Conservation (phyloP, 1,140 invertebrate genomes). For the Varroa destructor region DNA sequence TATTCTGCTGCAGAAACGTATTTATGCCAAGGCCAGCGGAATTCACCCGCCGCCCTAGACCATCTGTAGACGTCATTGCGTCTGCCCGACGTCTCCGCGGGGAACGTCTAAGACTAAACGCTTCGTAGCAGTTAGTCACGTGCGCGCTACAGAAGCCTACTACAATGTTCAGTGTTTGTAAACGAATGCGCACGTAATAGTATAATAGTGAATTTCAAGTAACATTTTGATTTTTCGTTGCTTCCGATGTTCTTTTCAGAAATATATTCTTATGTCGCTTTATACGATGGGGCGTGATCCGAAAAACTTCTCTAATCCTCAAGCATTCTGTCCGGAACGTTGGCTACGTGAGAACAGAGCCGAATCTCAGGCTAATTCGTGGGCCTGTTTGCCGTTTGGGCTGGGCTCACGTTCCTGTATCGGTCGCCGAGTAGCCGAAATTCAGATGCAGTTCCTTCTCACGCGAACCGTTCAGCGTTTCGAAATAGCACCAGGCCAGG, state of each 20-base stretch:
- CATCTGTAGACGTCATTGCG: too few species aligned
- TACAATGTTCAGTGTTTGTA: too few species aligned
- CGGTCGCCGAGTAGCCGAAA: constrained; percentile 60
- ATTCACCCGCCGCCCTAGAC: too few species aligned
- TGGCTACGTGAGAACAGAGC: constrained; percentile 46
- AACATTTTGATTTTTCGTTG: too few species aligned
- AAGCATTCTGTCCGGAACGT: constrained; percentile 57
- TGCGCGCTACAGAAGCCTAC: too few species aligned
- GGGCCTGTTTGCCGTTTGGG: constrained; percentile 66
- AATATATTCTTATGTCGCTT: constrained; percentile 60
- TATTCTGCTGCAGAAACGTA: too few species aligned
- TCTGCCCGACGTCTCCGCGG: too few species aligned
- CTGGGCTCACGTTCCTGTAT: constrained; percentile 65
- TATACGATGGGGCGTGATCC: constrained; percentile 61
- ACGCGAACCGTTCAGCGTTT: constrained; percentile 36
- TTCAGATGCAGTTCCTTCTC: constrained; percentile 54
- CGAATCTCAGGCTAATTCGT: constrained; percentile 41
- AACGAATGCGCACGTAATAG: too few species aligned
- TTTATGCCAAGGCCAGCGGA: too few species aligned
- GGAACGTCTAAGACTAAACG: too few species aligned
- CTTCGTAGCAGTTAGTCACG: too few species aligned
- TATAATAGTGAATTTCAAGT: too few species aligned
- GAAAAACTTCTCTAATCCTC: constrained; percentile 53
- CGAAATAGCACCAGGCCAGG: constrained; percentile 31
- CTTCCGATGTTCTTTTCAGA: constrained; percentile 43